phyloP scores from a whole-genome alignment of 2,113 vertebrate genomes.

The Orthonyx spaldingii region DNA sequence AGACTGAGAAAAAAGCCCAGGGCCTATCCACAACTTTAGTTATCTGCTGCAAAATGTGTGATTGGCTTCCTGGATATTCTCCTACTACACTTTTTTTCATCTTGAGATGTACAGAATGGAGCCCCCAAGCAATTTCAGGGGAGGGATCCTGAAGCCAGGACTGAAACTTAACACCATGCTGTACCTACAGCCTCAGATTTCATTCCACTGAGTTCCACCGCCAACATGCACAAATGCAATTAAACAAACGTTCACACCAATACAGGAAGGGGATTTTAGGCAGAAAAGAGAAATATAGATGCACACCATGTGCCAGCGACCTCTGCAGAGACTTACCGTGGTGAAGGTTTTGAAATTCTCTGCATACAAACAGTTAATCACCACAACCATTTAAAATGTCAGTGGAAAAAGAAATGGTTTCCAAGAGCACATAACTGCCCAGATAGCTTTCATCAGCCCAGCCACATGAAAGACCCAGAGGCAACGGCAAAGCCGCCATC shows the following conservation, averaged over 20 bases:
- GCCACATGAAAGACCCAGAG: slow-evolving; percentile 68
- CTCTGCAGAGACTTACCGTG: slow-evolving; percentile 18
- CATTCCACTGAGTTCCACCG: neutral
- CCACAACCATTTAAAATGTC: slow-evolving; percentile 72
- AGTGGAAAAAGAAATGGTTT: slow-evolving; percentile 67
- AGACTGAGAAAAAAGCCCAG: neutral
- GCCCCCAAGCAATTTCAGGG: neutral
- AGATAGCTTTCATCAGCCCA: slow-evolving; percentile 56
- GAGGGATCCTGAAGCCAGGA: neutral
- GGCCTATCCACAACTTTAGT: neutral
- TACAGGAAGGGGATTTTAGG: neutral
- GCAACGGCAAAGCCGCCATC: slow-evolving; percentile 69
- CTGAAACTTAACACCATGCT: neutral
- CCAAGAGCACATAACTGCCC: slow-evolving; percentile 63
- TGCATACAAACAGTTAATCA: slow-evolving; percentile 73
- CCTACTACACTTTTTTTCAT: rapidly evolving
- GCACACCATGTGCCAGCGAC: neutral
- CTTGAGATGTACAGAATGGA: neutral
- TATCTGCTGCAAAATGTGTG: neutral
- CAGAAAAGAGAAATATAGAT: slow-evolving; percentile 44
- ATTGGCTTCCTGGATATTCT: neutral
- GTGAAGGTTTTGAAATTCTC: slow-evolving; percentile 66
- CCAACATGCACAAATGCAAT: neutral
- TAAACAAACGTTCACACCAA: neutral
- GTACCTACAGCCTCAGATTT: neutral